A percentile compares a stretch with the other conserved stretches of the same genome.
phyloP scores from a whole-genome alignment of 1,140 invertebrate species.

The Drosophila albomicans region DNA sequence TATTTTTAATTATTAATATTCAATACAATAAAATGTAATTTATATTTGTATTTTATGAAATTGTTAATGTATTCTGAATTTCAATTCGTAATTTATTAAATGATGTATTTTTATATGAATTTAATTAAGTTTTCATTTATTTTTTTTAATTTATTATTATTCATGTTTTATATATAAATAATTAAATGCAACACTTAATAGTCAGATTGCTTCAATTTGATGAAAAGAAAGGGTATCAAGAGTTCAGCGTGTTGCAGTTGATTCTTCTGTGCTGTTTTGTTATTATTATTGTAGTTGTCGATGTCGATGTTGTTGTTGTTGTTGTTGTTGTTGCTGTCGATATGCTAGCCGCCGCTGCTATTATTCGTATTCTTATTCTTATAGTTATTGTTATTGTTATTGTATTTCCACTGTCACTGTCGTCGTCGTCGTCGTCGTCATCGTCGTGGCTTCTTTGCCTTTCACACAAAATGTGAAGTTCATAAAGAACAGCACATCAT shows the following conservation, averaged over 20 bases:
- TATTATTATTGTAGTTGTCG: constrained; percentile 24
- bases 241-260: background rate
- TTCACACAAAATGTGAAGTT: constrained; percentile 48
- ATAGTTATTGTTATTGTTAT: constrained; percentile 37
- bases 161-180: no score
- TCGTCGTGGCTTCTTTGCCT: constrained; percentile 21
- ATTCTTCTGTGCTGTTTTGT: constrained; percentile 3
- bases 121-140: no score
- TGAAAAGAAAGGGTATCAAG: background rate
- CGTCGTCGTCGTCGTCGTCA: constrained; percentile 4
- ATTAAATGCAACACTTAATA: no score
- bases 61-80: no score
- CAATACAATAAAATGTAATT: no score
- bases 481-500: constrained; percentile 60
- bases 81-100: no score
- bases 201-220: background rate
- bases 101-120: no score
- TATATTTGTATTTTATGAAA: no score
- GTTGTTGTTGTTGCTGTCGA: constrained; percentile 14
- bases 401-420: constrained; percentile 42
- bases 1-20: no score
- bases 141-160: no score
- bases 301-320: constrained; percentile 1
- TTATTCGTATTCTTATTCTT: background rate
- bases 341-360: constrained; percentile 19